These are phyloP conservation scores for Dendrolimus punctatus DNA, from an alignment of 1,140 invertebrate species.

Conservation along the genomic window DNA sequence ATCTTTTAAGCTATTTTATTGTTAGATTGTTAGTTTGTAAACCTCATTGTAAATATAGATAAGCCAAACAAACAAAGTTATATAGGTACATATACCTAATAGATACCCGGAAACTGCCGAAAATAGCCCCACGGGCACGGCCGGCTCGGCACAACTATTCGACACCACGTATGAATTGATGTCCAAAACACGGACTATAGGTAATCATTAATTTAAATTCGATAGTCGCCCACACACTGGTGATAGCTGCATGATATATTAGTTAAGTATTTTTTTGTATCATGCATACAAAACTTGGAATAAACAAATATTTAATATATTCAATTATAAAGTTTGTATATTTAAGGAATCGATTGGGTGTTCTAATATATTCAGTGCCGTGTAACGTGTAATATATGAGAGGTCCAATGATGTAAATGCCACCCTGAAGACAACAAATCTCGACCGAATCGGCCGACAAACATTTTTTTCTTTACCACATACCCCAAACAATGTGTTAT, in stretches of 20 bases:
- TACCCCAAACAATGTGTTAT: constrained; percentile 61
- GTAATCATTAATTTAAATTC: constrained; percentile 63
- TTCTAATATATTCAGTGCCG: constrained; percentile 24
- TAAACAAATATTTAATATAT: constrained; percentile 12
- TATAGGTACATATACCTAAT: constrained; percentile 15
- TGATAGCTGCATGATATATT: constrained; percentile 49
- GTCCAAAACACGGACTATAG: constrained; percentile 48
- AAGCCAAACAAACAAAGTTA: constrained; percentile 27
- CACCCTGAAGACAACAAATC: constrained; percentile 64
- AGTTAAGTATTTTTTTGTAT: constrained; percentile 34
- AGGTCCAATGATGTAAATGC: constrained; percentile 46
- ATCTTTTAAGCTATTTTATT: constrained; percentile 16
- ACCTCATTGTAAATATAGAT: constrained; percentile 44
- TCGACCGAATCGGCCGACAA: constrained; percentile 46
- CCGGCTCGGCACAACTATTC: constrained; percentile 14
- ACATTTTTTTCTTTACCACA: constrained; percentile 53
- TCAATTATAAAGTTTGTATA: too few species aligned
- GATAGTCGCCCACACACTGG: constrained; percentile 48
- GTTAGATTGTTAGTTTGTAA: constrained; percentile 27
- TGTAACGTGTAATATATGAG: constrained; percentile 44
- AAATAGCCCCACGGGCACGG: constrained; percentile 37
- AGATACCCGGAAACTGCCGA: constrained; percentile 56
- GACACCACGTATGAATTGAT: constrained; percentile 28
- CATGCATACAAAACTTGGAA: constrained; percentile 8
- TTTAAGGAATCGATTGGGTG: background rate